These are phyloP conservation scores for Cheirogaleus medius DNA, from an alignment of 2,113 vertebrate species.

Conservation along the genomic window DNA sequence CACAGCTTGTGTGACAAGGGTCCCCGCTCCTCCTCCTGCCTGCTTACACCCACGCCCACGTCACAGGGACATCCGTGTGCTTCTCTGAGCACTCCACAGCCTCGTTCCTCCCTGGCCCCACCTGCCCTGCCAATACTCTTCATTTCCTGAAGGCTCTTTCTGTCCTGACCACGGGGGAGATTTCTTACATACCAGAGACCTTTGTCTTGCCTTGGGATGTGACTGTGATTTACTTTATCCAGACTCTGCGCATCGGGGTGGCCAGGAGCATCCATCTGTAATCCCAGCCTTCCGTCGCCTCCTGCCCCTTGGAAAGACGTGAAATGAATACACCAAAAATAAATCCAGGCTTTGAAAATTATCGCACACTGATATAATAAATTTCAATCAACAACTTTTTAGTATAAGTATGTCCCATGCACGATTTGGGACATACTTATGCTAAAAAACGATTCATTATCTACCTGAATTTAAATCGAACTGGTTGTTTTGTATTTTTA, in stretches of 20 bases:
- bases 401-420: too few species aligned
- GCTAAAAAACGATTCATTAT: not conserved
- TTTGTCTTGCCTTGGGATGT: not conserved
- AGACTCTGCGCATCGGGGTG: not conserved
- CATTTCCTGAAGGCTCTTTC: not conserved
- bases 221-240: not conserved
- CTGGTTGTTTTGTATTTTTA: not conserved
- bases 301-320: not conserved
- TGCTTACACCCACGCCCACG: not conserved
- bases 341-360: not conserved
- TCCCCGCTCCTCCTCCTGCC: not conserved
- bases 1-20: not conserved
- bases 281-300: not conserved
- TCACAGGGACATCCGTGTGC: accelerated
- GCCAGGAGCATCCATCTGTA: not conserved
- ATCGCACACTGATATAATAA: not conserved
- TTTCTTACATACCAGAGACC: not conserved
- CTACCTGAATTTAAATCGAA: not conserved
- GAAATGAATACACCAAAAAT: not conserved
- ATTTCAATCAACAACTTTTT: not conserved
- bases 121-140: too few species aligned
- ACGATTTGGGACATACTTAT: not conserved
- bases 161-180: not conserved
- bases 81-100: accelerated
- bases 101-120: too few species aligned